Evolutionary conservation across 2,797 vertebrate species (phyloP), one percentile per base, ranked within the genome.

Genomic region (Oceanodroma leucorhoa): DNA sequence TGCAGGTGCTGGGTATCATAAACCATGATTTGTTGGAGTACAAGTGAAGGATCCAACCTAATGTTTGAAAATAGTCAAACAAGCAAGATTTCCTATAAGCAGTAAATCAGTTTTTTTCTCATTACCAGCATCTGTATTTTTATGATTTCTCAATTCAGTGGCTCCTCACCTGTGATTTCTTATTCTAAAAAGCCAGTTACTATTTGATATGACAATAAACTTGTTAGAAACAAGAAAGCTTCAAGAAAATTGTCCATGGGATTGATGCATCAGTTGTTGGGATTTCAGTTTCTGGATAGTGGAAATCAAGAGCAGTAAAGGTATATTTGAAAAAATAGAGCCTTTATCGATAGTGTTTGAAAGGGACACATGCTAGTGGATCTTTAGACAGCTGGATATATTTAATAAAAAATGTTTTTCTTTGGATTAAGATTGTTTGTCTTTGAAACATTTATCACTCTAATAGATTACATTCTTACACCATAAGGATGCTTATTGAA

Each of bases 361-460:
- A 83, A 70, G 10, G 24, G 12, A 55, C 6, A 43, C 6, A 50
- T 55, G 27, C 3, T 62, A 64, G 3, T 11, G 11, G 26, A 53
- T 53, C 20, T 69, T 75, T 67, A 67, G 34, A 62, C 6, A 90
- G 18, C 12, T 60, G n/a, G 21, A 60, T 69, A 53, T 1, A 53
- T 77, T 80, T 62, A 83, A 80, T 26, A 72, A 86, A 72, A 85
- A 70, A 17, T 29, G 2, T 6, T 82, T 94, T 81, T 54, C 6
- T 95, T 83, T 85, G 32, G 50, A 96, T 94, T 90, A 83, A 86
- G 41, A 83, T 71, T 75, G 32, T 70, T 96, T 91, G 30, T 70
- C 11, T 11, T 48, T 81, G 57, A 95, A 93, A 80, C 4, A 16
- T 77, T 89, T 78, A 65, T 46, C 36, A 85, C 14, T 55, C 60